phyloP scores from a whole-genome alignment of 92 coral and sea anemone species.

The Parazoanthus darwini region DNA sequence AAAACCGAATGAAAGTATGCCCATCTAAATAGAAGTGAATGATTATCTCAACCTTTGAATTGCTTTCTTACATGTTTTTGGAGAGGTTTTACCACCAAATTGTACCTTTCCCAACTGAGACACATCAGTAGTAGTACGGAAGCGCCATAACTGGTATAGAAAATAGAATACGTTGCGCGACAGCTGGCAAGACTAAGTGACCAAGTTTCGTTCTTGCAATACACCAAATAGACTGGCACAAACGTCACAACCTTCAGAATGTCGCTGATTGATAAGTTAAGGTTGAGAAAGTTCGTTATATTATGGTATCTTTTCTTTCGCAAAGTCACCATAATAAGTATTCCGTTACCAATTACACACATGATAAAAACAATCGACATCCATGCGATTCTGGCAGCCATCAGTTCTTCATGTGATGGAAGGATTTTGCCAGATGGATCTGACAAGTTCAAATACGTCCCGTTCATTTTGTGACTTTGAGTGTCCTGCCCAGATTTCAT shows the following conservation, averaged over 20 bases:
- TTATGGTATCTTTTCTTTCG: slow-evolving; percentile 56
- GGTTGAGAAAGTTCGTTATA: slow-evolving; percentile 69
- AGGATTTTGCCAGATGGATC: not conserved
- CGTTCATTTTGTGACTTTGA: not conserved
- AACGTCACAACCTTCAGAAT: slow-evolving; percentile 58
- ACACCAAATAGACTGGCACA: slow-evolving; percentile 68
- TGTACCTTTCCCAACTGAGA: slow-evolving; percentile 73
- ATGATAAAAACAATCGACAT: slow-evolving; percentile 54
- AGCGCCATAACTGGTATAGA: slow-evolving; percentile 52
- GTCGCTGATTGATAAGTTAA: slow-evolving; percentile 68
- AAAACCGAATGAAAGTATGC: too few species aligned
- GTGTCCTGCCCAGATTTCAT: not conserved
- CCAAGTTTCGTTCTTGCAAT: slow-evolving; percentile 55
- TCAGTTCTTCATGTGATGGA: not conserved
- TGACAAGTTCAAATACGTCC: not conserved
- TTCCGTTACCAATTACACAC: slow-evolving; percentile 63
- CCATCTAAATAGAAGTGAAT: not conserved
- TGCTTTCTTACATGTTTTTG: slow-evolving; percentile 58
- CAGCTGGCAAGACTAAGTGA: slow-evolving; percentile 52
- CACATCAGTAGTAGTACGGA: slow-evolving; percentile 63
- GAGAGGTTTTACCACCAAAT: slow-evolving; percentile 62
- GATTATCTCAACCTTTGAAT: not conserved
- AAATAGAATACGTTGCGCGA: slow-evolving; percentile 31
- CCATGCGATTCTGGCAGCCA: slow-evolving; percentile 54
- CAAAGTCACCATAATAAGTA: slow-evolving; percentile 61